Evolutionary conservation across 2,888 invertebrate species (phyloP), one percentile per base, ranked within the genome.

Genomic region (Agonopterix heracliana): DNA sequence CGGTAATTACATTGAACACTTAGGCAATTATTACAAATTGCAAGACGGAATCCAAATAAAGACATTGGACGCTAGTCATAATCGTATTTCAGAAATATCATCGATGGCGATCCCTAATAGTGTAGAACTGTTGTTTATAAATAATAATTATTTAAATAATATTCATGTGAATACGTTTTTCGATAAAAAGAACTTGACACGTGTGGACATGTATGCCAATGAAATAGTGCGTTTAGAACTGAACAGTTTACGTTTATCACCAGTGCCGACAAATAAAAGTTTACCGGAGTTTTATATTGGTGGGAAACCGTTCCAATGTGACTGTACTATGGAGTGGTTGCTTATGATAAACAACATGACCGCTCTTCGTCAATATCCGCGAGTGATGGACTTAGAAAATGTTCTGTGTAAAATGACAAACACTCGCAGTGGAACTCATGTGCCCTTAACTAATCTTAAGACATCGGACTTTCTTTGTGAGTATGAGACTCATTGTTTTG

Each of bases 241-340:
- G 63, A 94, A 95, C 68, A 93, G 96, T 57, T 86, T 97, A 61
- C 91, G 95, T 50, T 90, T 96, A 59, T 91, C 93, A n/a, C 90
- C 93, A 48, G 92, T 95, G 63, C 91, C 93, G 12, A 89, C 88
- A 45, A 93, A 93, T 62, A 93, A 93, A 71, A 90, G 92, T 11
- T 88, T 96, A 59, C 96, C 97, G 0, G 96, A 97, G 77, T 95
- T 98, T 79, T 96, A 96, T 78, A 90, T 98, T 60, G 96, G 96
- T 55, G 96, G 95, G 45, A 98, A 98, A 81, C 97, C 98, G 10
- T 96, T 98, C 83, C 93, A 95, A 66, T 98, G 98, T 85, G 96
- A 97, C 74, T 98, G 98, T 86, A 93, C 94, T 55, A 96, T 98
- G 96, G 97, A 97, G 78, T 98, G 98, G 98, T 86, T 97, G 66